Base-by-base conservation (phyloP, 1,140 invertebrate species). In the Sycophila sp. region DNA sequence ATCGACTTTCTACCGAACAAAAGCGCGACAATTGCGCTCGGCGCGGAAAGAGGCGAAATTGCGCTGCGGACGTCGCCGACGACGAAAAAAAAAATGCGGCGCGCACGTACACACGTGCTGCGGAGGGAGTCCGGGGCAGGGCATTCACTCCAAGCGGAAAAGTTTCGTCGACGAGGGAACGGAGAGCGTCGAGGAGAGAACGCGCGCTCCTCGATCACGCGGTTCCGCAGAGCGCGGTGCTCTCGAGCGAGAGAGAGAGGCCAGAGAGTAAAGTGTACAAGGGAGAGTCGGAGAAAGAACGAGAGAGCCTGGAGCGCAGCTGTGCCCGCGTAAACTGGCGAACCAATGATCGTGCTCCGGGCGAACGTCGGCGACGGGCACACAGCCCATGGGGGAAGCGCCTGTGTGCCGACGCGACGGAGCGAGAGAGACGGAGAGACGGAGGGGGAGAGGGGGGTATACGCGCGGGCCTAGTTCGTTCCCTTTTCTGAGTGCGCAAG, bases 271-370 rank as follows among this genome's bases (percentile, higher is more conserved):
- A 71, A 73, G 62, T 69, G 67, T 70, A 42, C 40, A 42, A 7
- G 38, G 3, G 38, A 5, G 10, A 4, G 38, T 4, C n/a, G 38
- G 13, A 13, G 38, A 40, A n/a, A 40, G n/a, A n/a, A 40, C n/a
- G n/a, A n/a, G n/a, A n/a, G n/a, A n/a, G n/a, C n/a, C n/a, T n/a
- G 38, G 38, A 40, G 38, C 4, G 40, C 15, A 42, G 74, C 77
- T 79, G 80, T 80, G 78, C 77, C 80, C n/a, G n/a, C 79, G 81
- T 79, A 76, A 78, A 76, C 76, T 76, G 78, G 80, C 76, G 80
- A 81, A 81, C 81, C 81, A 81, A 82, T 82, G 78, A 78, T 81
- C 77, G 81, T 65, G 47, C 47, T 53, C 62, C 49, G 62, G 62
- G 47, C 11, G 49, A 53, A 65, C 62, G n/a, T 15, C 74, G 74